Base-by-base conservation (phyloP, 64 coral and sea anemone species). In the Pachyseris speciosa region DNA sequence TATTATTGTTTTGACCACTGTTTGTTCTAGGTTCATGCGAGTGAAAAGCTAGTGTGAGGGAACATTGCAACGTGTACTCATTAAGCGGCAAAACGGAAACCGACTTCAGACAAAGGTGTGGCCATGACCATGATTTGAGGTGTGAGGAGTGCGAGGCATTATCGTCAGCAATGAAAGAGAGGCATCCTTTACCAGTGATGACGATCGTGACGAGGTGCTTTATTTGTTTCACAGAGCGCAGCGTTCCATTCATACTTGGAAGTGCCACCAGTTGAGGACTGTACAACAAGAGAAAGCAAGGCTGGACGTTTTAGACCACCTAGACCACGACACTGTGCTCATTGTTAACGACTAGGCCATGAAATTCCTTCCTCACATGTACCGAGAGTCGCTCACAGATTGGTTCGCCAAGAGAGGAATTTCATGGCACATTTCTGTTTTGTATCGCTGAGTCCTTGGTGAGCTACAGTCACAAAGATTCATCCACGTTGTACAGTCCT, bases 231-330 rank as follows among this genome's bases (percentile, higher is more conserved):
- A 84, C 29, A 30, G 63, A 20, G 64, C 84, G 19, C 47, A 52
- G 84, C 64, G 45, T 48, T 9, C 40, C 25, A 42, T 87, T 48
- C 27, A 88, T 26, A 42, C 49, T n/a, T 88, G 85, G 85, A 70
- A 84, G 26, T 2, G 2, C 6, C 80, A 84, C 19, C 60, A 41
- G 37, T 67, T 84, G 41, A 29, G 80, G 37, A 63, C 57, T 12
- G 60, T 84, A 10, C 10, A 66, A 39, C 80, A 84, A 26, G 80
- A 84, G 41, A 65, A 67, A n/a, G 33, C 80, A 24, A 45, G 60
- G 58, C 52, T 66, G 28, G 80, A 84, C 25, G 58, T 84, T 20
- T 10, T 84, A 13, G 60, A 84, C n/a, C n/a, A n/a, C n/a, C n/a
- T n/a, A n/a, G n/a, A n/a, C n/a, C n/a, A n/a, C n/a, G n/a, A n/a